Evolutionary conservation across 2,113 vertebrate species (phyloP).

Genomic region (Taxidea taxus): DNA sequence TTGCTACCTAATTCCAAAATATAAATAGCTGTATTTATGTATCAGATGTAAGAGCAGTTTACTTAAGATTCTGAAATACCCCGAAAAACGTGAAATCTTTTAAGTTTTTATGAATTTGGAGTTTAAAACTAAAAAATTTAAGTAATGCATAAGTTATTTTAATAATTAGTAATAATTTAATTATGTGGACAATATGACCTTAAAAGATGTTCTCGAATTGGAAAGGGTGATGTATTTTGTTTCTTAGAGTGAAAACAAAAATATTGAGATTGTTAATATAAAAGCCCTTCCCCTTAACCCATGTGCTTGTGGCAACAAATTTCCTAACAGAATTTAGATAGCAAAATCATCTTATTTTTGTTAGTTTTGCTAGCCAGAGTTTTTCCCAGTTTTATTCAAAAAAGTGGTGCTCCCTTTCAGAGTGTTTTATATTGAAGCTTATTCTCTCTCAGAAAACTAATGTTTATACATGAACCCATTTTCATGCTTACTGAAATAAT

Average conservation of each 20-base stretch:
- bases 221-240: not conserved
- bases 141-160: not conserved
- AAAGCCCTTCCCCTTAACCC: not conserved
- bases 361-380: not conserved
- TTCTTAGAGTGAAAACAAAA: not conserved
- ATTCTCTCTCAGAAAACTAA: not conserved
- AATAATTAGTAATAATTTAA: not conserved
- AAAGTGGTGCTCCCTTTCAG: not conserved
- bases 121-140: conserved; percentile 9
- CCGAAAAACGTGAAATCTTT: not conserved
- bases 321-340: not conserved
- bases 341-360: not conserved
- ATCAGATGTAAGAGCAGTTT: not conserved
- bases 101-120: not conserved
- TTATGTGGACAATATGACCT: not conserved
- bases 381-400: not conserved
- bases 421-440: not conserved
- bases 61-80: not conserved
- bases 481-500: conserved; percentile 14
- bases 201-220: not conserved
- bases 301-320: not conserved
- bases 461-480: not conserved
- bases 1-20: not conserved
- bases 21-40: not conserved
- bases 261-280: not conserved